These are phyloP conservation scores for Schrankia costaestrigalis DNA, from an alignment of 2,888 invertebrate species.

Conservation along the genomic window DNA sequence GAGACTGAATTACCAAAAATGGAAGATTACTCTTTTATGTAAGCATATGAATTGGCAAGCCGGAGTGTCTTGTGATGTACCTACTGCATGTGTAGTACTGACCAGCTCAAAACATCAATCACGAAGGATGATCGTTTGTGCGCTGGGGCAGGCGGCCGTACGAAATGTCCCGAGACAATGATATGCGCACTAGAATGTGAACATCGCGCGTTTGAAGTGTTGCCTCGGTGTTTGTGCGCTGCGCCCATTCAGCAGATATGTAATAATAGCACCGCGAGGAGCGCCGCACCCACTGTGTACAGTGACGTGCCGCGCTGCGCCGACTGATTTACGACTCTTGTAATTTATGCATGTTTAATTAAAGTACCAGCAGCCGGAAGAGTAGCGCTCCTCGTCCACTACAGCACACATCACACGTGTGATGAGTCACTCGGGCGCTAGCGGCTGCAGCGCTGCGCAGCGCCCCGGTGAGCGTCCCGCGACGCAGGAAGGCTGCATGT, in stretches of 20 bases:
- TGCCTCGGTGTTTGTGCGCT: conserved; percentile 23
- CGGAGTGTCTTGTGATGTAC: background rate
- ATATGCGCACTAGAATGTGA: conserved; percentile 44
- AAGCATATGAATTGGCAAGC: too few species aligned
- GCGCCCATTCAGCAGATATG: conserved; percentile 47
- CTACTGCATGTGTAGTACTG: background rate
- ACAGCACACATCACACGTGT: conserved; percentile 7
- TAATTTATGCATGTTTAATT: conserved; percentile 75
- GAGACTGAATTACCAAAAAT: too few species aligned
- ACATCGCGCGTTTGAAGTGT: conserved; percentile 48
- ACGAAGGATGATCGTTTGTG: too few species aligned
- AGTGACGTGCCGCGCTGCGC: conserved; percentile 35
- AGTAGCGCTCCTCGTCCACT: conserved; percentile 25
- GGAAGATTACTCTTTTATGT: too few species aligned
- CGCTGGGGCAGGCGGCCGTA: conserved; percentile 10
- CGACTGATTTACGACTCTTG: conserved; percentile 64
- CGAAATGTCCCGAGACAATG: conserved; percentile 32
- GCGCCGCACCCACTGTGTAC: conserved; percentile 22
- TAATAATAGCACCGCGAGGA: conserved; percentile 33
- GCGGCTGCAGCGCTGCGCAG: too few species aligned
- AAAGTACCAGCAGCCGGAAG: conserved; percentile 72
- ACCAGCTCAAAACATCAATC: too few species aligned
- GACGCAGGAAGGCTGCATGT: conserved; percentile 10
- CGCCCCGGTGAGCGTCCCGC: background rate
- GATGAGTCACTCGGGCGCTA: conserved; percentile 34